Conservation (phyloP, 2,113 vertebrate genomes). For the Arenaria interpres region DNA sequence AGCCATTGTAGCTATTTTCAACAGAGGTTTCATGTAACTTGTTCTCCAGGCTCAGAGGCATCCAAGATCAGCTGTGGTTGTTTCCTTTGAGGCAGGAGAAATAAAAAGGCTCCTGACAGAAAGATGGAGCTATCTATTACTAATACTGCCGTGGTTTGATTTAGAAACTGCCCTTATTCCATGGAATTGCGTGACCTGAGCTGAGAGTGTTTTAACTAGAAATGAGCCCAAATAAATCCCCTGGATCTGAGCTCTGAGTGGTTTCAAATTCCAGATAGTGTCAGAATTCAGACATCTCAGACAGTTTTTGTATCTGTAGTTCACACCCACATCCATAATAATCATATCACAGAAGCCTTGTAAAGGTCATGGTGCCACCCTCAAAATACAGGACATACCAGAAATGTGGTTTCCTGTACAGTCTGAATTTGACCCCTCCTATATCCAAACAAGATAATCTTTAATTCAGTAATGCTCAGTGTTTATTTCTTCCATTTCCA, state of each 20-base stretch:
- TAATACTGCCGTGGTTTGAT: conserved; percentile 5
- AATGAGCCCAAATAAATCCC: background rate
- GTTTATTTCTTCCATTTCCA: background rate
- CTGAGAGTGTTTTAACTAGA: background rate
- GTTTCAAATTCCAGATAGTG: background rate
- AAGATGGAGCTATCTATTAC: background rate
- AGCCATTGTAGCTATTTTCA: background rate
- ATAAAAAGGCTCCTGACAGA: conserved; percentile 25
- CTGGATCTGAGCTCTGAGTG: background rate
- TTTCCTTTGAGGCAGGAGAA: conserved; percentile 23
- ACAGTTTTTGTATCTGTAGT: background rate
- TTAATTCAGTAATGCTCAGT: background rate
- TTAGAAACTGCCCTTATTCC: background rate
- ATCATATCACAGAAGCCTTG: background rate
- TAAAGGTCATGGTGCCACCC: background rate
- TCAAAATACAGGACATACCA: background rate
- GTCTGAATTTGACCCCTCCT: background rate
- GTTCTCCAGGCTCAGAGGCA: background rate
- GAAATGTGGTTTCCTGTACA: background rate
- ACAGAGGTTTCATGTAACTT: background rate
- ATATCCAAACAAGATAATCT: background rate
- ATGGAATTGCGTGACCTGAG: background rate
- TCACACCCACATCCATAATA: background rate
- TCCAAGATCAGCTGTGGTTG: background rate
- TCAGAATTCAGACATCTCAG: background rate